phyloP scores from a whole-genome alignment of 1,140 invertebrate species.

The Reticulitermes speratus region DNA sequence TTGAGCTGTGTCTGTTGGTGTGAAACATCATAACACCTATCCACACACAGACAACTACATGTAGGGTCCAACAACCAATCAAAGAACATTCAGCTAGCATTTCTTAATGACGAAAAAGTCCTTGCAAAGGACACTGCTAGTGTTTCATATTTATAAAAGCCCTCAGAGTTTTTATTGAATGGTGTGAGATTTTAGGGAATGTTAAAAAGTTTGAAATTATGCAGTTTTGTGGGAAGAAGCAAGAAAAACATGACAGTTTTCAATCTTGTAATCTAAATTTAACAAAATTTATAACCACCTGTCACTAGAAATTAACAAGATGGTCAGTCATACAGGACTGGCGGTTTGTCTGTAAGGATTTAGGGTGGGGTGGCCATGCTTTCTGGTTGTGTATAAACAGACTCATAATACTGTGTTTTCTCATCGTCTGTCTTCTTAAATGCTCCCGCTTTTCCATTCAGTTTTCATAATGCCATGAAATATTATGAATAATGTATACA shows the following conservation, averaged over 20 bases:
- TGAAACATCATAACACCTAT: neutral
- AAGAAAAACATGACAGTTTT: neutral
- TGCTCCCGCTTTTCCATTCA: no score
- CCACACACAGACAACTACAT: neutral
- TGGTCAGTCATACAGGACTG: no score
- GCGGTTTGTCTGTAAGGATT: no score
- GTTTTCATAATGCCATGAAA: no score
- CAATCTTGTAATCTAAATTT: neutral
- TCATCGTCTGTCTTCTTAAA: no score
- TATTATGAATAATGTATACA: no score
- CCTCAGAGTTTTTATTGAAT: slow-evolving; percentile 11
- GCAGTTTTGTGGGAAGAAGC: neutral
- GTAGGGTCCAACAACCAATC: slow-evolving; percentile 17
- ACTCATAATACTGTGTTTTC: no score
- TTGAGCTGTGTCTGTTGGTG: slow-evolving; percentile 26
- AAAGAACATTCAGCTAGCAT: neutral
- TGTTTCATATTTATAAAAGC: neutral
- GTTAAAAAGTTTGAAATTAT: neutral
- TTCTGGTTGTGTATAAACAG: no score
- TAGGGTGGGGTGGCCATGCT: no score
- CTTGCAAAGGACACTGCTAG: neutral
- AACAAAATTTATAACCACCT: no score
- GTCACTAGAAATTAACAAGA: no score
- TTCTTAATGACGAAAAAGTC: neutral
- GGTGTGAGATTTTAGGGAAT: slow-evolving; percentile 19